Percentiles rank a stretch among this genome's conserved stretches.
Conservation (phyloP, 2,888 invertebrate genomes). For the Sphaerophoria rueppellii region DNA sequence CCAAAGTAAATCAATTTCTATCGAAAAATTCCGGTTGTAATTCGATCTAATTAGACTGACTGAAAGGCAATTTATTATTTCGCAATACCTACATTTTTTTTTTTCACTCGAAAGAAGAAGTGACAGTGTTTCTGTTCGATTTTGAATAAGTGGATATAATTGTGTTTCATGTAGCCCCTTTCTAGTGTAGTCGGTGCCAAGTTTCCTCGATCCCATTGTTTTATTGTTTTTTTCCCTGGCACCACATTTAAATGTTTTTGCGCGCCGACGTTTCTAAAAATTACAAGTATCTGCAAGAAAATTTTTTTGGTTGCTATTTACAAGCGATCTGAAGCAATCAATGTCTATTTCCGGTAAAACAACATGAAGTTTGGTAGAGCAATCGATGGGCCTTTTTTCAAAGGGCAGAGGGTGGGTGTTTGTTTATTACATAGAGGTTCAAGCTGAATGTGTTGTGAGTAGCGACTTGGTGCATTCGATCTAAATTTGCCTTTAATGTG, state of each 20-base stretch:
- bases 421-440: slow-evolving; percentile 61
- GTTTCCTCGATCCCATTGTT: slow-evolving; percentile 66
- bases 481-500: slow-evolving; percentile 55
- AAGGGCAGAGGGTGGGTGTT: slow-evolving; percentile 54
- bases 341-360: slow-evolving; percentile 70
- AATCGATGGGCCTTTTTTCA: slow-evolving; percentile 47
- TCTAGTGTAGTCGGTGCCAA: slow-evolving; percentile 50
- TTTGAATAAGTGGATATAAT: slow-evolving; percentile 41
- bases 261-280: slow-evolving; percentile 51
- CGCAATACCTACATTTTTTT: slow-evolving; percentile 35
- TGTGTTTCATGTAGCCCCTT: slow-evolving; percentile 50
- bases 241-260: slow-evolving; percentile 62
- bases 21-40: slow-evolving; percentile 56
- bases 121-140: slow-evolving; percentile 44
- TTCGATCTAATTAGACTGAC: slow-evolving; percentile 52
- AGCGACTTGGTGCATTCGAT: slow-evolving; percentile 27
- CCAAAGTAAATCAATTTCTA: slow-evolving; percentile 86
- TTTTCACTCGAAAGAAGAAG: slow-evolving; percentile 23
- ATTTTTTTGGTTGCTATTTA: slow-evolving; percentile 74
- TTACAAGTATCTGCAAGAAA: slow-evolving; percentile 37
- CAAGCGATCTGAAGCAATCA: slow-evolving; percentile 61
- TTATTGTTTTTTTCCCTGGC: slow-evolving; percentile 51
- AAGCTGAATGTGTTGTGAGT: no score
- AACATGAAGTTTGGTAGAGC: slow-evolving; percentile 44
- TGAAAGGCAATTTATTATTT: slow-evolving; percentile 49